These are phyloP conservation scores for Crossaster papposus DNA, from an alignment of 53 echinoderm and acorn worm genomes.

Conservation along the genomic window DNA sequence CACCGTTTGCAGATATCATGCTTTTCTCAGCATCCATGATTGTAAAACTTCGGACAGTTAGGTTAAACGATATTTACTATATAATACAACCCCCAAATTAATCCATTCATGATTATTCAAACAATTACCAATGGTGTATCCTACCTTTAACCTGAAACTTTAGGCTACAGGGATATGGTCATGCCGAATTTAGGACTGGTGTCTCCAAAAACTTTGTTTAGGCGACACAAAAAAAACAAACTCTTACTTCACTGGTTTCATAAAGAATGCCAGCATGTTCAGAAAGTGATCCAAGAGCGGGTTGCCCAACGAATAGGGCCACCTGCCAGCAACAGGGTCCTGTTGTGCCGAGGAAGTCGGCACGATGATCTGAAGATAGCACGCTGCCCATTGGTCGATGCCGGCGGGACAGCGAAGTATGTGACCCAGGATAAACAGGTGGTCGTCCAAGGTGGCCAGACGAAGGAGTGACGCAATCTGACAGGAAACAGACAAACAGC, in stretches of 20 bases:
- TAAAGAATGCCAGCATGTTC: constrained; percentile 79
- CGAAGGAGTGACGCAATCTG: constrained; percentile 81
- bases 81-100: no score
- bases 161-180: no score
- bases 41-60: no score
- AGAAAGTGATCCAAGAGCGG: constrained; percentile 89
- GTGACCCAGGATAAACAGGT: constrained; percentile 85
- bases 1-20: no score
- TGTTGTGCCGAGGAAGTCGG: constrained; percentile 31
- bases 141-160: no score
- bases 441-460: constrained; percentile 84
- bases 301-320: constrained; percentile 62
- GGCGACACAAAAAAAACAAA: no score
- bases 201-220: no score
- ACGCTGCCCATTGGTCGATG: constrained; percentile 80
- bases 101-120: no score
- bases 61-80: no score
- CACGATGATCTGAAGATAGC: constrained; percentile 76
- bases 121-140: no score
- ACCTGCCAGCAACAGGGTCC: constrained; percentile 20
- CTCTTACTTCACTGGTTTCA: constrained; percentile 88
- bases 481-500: background rate
- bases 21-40: no score
- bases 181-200: no score
- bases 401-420: constrained; percentile 87